A percentile compares a stretch with the other conserved stretches of the same genome.
Evolutionary conservation across 2,888 invertebrate species (phyloP).

Genomic region (Drosophila fulvimacula): DNA sequence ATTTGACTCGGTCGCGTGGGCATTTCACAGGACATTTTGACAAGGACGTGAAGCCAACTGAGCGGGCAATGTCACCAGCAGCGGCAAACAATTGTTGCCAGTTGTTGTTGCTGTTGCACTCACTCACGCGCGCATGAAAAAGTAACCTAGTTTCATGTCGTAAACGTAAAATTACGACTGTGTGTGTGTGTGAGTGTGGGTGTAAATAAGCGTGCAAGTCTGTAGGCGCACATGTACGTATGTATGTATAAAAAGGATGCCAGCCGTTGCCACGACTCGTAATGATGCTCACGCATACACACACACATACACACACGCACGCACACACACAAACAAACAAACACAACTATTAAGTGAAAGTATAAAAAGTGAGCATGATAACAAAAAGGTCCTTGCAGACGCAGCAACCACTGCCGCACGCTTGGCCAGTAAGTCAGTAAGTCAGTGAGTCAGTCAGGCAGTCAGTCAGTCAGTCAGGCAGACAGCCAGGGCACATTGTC

Average conservation of each 20-base stretch:
- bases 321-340: slow-evolving; percentile 41
- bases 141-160: slow-evolving; percentile 80
- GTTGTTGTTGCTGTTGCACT: slow-evolving; percentile 48
- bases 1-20: slow-evolving; percentile 64
- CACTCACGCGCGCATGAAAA: slow-evolving; percentile 72
- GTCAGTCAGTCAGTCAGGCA: slow-evolving; percentile 30
- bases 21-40: slow-evolving; percentile 49
- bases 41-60: slow-evolving; percentile 74
- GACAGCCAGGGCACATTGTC: slow-evolving; percentile 46
- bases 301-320: slow-evolving; percentile 36
- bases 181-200: slow-evolving; percentile 29
- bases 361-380: slow-evolving; percentile 80
- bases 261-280: slow-evolving; percentile 44
- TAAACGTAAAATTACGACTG: slow-evolving; percentile 73
- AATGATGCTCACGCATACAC: slow-evolving; percentile 69
- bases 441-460: slow-evolving; percentile 27
- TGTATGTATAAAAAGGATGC: slow-evolving; percentile 66
- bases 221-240: slow-evolving; percentile 14
- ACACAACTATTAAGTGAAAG: slow-evolving; percentile 81
- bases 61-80: slow-evolving; percentile 79
- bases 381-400: slow-evolving; percentile 77
- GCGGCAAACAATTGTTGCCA: slow-evolving; percentile 56
- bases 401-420: slow-evolving; percentile 50
- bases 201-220: slow-evolving; percentile 22
- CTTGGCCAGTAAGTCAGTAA: slow-evolving; percentile 31